Evolutionary conservation across 2,797 vertebrate species (phyloP), one percentile per base, ranked within the genome.

Genomic region (Xiphophorus birchmanni): DNA sequence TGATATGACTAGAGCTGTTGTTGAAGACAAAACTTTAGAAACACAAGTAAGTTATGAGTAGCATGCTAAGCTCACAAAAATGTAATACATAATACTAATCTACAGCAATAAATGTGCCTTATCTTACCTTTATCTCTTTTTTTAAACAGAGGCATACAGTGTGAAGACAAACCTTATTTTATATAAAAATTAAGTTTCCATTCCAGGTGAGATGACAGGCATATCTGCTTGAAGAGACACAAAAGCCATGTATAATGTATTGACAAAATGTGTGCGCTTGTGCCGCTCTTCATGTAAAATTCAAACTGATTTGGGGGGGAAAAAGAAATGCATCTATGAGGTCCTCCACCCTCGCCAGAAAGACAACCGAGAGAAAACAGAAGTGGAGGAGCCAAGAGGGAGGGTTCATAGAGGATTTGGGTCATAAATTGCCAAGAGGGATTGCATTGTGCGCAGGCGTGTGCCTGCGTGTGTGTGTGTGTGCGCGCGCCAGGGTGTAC

Each of bases 391-490:
- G 91, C 89, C 91, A 90, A 89, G 80, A 86, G 85, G 92, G 91
- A 93, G 86, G 89, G 86, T 87, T 90, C 85, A 82, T 77, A 58
- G 82, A 93, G 90, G 92, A 95, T 95, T 93, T 95, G 85, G 94
- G 95, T 94, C 94, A 95, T 90, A 91, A 86, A 95, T 92, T 86
- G 94, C 94, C 93, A 89, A 87, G 88, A 92, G 94, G 93, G 88
- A 93, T 91, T 65, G 65, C 85, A 88, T 84, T 87, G 80, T 90
- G 87, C 83, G 74, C 73, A 29, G 80, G 37, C 76, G 50, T 77
- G 80, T 77, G 76, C 76, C n/a, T 86, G 69, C 84, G 73, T 77
- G 85, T 77, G 56, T 80, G 44, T 21, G 48, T 21, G 26, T 81
- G 37, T 77, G 52, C 73, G 76, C 15, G 15, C 50, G 2, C 50